Conservation (phyloP, 2,888 invertebrate species). For the Agonopterix alstromeriana region DNA sequence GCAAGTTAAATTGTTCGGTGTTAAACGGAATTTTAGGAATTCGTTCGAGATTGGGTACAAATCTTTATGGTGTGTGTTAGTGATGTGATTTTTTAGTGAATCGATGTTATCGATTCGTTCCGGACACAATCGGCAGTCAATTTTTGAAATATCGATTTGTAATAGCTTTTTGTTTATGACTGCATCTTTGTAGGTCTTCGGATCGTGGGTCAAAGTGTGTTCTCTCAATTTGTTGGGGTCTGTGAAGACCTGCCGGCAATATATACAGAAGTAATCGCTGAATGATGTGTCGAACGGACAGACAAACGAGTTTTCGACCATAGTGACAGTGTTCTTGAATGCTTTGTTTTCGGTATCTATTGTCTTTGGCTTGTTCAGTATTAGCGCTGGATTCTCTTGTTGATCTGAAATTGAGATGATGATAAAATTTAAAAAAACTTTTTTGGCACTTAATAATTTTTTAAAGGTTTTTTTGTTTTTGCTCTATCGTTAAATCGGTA, state of each 20-base stretch:
- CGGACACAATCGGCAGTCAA: constrained; percentile 54
- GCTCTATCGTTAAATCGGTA: too few species aligned
- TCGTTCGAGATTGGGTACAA: constrained; percentile 30
- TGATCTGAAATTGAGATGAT: too few species aligned
- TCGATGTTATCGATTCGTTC: constrained; percentile 36
- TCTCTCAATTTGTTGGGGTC: constrained; percentile 47
- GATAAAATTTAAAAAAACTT: too few species aligned
- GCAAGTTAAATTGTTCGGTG: constrained; percentile 36
- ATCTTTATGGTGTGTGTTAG: constrained; percentile 27
- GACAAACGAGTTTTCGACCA: constrained; percentile 51
- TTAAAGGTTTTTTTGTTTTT: too few species aligned
- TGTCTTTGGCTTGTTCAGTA: too few species aligned
- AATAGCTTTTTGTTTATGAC: constrained; percentile 38
- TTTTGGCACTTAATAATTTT: too few species aligned
- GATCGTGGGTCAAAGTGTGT: constrained; percentile 50
- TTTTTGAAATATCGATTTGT: constrained; percentile 41
- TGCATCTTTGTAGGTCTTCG: constrained; percentile 32
- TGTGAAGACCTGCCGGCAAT: constrained; percentile 41
- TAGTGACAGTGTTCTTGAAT: constrained; percentile 33
- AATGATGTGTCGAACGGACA: constrained; percentile 56
- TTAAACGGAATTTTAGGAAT: constrained; percentile 42
- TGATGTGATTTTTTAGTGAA: constrained; percentile 38
- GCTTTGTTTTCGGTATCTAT: constrained; percentile 32
- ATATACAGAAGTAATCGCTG: constrained; percentile 52
- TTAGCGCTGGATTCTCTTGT: too few species aligned